Conservation (phyloP, 2,113 vertebrate species). For the Acrocephalus arundinaceus region DNA sequence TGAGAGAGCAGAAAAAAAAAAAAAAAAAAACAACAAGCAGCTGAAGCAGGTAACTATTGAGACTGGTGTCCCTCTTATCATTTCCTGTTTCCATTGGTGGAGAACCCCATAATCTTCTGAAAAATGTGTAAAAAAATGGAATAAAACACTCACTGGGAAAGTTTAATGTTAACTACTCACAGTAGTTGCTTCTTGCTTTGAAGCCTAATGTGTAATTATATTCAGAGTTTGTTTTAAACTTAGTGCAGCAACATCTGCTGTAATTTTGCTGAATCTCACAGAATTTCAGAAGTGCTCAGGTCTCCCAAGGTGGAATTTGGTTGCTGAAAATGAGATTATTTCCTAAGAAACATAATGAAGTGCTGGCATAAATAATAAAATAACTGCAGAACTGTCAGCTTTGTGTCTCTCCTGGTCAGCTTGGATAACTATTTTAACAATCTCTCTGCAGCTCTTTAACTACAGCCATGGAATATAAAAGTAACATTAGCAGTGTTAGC, state of each 20-base stretch:
- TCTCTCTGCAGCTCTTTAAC: neutral
- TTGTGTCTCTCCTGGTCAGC: neutral
- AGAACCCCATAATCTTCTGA: neutral
- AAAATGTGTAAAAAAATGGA: neutral
- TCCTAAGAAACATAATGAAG: neutral
- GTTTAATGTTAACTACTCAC: neutral
- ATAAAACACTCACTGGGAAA: neutral
- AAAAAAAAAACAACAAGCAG: neutral
- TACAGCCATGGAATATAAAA: neutral
- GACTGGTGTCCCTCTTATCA: neutral
- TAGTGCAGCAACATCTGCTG: neutral
- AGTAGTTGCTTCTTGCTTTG: neutral
- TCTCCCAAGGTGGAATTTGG: neutral
- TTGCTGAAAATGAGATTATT: constrained; percentile 4
- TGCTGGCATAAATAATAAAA: neutral
- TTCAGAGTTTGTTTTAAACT: neutral
- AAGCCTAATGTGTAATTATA: neutral
- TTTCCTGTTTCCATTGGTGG: neutral
- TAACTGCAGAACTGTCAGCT: neutral
- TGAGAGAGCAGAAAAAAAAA: neutral
- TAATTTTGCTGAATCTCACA: neutral
- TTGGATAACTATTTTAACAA: constrained; percentile 26
- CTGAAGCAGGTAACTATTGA: neutral
- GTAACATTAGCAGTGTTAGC: neutral
- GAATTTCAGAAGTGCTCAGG: neutral